These are phyloP conservation scores for Polylopha cassiicola DNA, from an alignment of 2,888 invertebrate genomes.

Conservation along the genomic window DNA sequence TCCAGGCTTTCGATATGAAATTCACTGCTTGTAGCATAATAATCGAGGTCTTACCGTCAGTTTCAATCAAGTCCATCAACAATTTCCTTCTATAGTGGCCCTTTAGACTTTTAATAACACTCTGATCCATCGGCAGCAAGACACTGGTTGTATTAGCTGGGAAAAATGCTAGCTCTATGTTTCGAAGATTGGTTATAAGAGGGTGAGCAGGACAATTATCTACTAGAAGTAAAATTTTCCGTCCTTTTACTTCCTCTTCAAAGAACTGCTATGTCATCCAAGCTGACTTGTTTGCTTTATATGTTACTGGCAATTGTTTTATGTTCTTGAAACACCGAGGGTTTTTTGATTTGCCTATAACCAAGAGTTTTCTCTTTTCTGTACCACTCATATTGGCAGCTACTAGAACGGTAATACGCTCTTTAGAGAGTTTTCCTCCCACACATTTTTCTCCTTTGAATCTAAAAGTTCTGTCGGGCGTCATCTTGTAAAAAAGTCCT, in stretches of 20 bases:
- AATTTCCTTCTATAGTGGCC: conserved; percentile 31
- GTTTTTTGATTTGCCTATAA: conserved; percentile 8
- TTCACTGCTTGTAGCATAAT: conserved; percentile 32
- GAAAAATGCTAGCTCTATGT: conserved; percentile 37
- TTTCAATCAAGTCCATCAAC: conserved; percentile 30
- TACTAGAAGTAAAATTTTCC: conserved; percentile 34
- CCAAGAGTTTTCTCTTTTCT: conserved; percentile 25
- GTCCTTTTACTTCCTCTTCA: conserved; percentile 28
- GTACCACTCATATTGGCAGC: conserved; percentile 38
- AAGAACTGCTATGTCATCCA: conserved; percentile 33
- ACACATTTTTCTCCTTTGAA: conserved; percentile 37
- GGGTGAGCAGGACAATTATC: conserved; percentile 35
- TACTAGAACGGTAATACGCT: conserved; percentile 37
- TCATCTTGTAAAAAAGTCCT: conserved; percentile 33
- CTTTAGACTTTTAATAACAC: conserved; percentile 32
- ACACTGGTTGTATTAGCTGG: conserved; percentile 35
- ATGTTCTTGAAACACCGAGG: conserved; percentile 3
- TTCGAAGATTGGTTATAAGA: conserved; percentile 26
- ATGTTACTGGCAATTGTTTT: conserved; percentile 33
- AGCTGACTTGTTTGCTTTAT: conserved; percentile 32
- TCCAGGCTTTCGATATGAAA: conserved; percentile 23
- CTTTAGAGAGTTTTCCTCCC: conserved; percentile 35
- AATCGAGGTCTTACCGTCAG: conserved; percentile 29
- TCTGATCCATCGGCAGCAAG: conserved; percentile 35
- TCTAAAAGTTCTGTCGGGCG: conserved; percentile 32